Evolutionary conservation across 2,888 invertebrate species (phyloP).

Genomic region (Trichacis sp.): DNA sequence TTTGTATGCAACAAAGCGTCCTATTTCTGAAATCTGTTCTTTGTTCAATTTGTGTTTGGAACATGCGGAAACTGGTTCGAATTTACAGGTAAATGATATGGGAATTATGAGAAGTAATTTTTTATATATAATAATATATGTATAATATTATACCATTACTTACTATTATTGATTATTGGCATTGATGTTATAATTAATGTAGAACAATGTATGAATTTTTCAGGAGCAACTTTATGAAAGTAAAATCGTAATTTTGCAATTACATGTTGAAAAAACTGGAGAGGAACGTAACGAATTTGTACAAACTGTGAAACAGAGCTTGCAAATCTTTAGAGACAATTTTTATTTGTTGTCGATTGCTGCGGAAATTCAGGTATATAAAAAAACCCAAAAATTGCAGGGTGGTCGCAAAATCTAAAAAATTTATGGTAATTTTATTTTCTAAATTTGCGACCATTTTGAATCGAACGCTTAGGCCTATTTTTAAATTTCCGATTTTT

Average conservation of each 20-base stretch:
- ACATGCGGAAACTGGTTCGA: slow-evolving; percentile 47
- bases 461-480: too few relatives aligned
- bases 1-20: slow-evolving; percentile 62
- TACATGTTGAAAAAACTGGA: slow-evolving; percentile 45
- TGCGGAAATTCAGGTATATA: slow-evolving; percentile 71
- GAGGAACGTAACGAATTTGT: slow-evolving; percentile 36
- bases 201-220: slow-evolving; percentile 44
- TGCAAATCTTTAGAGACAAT: slow-evolving; percentile 73
- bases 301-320: slow-evolving; percentile 46
- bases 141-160: too few relatives aligned
- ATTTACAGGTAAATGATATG: slow-evolving; percentile 49
- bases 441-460: not conserved
- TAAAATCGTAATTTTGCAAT: slow-evolving; percentile 59
- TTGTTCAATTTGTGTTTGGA: slow-evolving; percentile 53
- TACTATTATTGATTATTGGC: too few relatives aligned
- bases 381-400: too few relatives aligned
- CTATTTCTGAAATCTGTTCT: slow-evolving; percentile 44
- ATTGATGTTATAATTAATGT: too few relatives aligned
- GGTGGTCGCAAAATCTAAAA: too few relatives aligned
- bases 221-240: slow-evolving; percentile 70
- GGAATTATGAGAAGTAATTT: too few relatives aligned
- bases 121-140: too few relatives aligned
- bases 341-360: slow-evolving; percentile 71
- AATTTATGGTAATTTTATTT: not conserved
- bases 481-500: too few relatives aligned